A percentile compares a stretch with the other conserved stretches of the same genome.
Evolutionary conservation across 92 coral and sea anemone species (phyloP).

Genomic region (Desmophyllum pertusum): DNA sequence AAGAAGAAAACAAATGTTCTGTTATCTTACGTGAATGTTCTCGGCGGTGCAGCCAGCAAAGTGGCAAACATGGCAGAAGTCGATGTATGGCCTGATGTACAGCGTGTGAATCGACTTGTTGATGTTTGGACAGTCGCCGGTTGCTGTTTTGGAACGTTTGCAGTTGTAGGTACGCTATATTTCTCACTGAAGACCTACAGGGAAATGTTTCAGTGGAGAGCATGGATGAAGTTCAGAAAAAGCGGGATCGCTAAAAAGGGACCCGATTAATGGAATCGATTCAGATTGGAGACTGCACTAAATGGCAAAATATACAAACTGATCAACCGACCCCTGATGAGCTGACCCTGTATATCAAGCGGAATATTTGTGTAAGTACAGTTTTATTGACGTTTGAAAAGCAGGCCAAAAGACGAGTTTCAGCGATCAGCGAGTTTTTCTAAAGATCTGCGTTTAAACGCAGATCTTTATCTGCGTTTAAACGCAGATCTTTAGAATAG

Average conservation of each 20-base stretch:
- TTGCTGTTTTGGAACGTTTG: slow-evolving; percentile 74
- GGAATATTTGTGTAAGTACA: neutral
- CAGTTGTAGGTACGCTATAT: slow-evolving; percentile 74
- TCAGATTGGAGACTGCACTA: neutral
- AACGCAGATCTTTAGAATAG: too few relatives aligned
- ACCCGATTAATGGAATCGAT: neutral
- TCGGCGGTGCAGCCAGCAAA: slow-evolving; percentile 64
- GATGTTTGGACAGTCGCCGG: slow-evolving; percentile 92
- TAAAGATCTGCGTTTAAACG: too few relatives aligned
- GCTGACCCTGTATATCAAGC: too few relatives aligned
- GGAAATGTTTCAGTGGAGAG: slow-evolving; percentile 91
- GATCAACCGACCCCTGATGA: too few relatives aligned
- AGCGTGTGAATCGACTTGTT: slow-evolving; percentile 81
- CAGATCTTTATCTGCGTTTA: too few relatives aligned
- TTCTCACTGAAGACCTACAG: slow-evolving; percentile 82
- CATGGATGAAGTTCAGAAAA: slow-evolving; percentile 77
- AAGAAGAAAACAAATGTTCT: slow-evolving; percentile 41
- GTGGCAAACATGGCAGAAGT: slow-evolving; percentile 70
- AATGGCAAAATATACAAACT: neutral
- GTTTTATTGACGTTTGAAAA: neutral
- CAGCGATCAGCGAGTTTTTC: too few relatives aligned
- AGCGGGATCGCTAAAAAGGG: slow-evolving; percentile 6
- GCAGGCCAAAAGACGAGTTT: too few relatives aligned
- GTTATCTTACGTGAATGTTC: slow-evolving; percentile 38
- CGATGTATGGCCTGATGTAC: slow-evolving; percentile 95